Conservation (phyloP, 2,888 invertebrate species). For the Spatulosminthurus flaviceps region DNA sequence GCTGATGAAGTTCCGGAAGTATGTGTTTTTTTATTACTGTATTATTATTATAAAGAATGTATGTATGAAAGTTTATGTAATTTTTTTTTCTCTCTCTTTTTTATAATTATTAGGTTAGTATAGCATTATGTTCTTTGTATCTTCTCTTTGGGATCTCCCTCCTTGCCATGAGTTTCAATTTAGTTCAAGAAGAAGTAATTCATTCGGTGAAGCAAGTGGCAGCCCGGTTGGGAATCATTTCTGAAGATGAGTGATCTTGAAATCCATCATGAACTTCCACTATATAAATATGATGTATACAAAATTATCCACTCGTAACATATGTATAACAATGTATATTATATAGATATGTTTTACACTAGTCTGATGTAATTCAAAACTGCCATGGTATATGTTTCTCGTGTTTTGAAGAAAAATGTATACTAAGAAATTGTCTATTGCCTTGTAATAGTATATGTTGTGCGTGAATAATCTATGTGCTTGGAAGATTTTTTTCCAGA, state of each 20-base stretch:
- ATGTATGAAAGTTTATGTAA: background rate
- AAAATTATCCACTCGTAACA: too few relatives aligned
- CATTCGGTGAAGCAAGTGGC: slow-evolving; percentile 84
- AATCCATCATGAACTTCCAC: background rate
- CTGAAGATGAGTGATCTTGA: slow-evolving; percentile 71
- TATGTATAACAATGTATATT: too few relatives aligned
- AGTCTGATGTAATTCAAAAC: too few relatives aligned
- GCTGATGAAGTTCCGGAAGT: slow-evolving; percentile 49
- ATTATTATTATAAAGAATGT: too few relatives aligned
- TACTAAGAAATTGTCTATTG: too few relatives aligned
- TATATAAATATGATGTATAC: too few relatives aligned
- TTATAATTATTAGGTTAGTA: slow-evolving; percentile 70
- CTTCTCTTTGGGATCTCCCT: slow-evolving; percentile 92
- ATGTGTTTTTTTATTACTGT: slow-evolving; percentile 9
- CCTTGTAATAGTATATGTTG: too few relatives aligned
- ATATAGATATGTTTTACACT: too few relatives aligned
- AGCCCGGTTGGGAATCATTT: slow-evolving; percentile 86
- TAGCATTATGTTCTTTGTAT: slow-evolving; percentile 91
- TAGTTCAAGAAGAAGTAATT: slow-evolving; percentile 93
- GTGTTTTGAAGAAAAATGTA: too few relatives aligned
- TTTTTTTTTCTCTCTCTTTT: slow-evolving; percentile 16
- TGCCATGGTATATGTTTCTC: too few relatives aligned
- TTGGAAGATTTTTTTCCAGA: too few relatives aligned
- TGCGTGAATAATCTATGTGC: too few relatives aligned
- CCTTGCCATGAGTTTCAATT: slow-evolving; percentile 95